Conservation (phyloP, 2,797 vertebrate species). For the Todus mexicanus region DNA sequence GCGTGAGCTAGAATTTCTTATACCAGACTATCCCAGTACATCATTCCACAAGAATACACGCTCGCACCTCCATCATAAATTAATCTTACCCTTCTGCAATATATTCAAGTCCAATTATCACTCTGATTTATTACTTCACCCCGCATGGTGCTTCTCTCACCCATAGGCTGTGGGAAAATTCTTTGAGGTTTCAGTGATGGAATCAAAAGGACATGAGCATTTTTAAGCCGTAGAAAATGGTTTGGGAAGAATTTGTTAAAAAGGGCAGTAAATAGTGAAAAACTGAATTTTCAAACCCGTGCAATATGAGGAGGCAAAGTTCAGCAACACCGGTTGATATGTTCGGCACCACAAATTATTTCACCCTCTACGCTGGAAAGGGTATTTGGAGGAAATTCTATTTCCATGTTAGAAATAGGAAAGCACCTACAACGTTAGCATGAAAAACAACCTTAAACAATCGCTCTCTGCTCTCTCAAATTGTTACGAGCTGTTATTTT, state of each 20-base stretch:
- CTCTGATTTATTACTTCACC: not conserved
- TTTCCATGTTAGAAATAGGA: not conserved
- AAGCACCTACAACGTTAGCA: not conserved
- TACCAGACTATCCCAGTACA: slow-evolving; percentile 60
- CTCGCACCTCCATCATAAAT: slow-evolving; percentile 22
- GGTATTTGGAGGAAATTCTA: not conserved
- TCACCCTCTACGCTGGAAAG: not conserved
- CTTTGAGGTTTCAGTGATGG: slow-evolving; percentile 19
- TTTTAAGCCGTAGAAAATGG: not conserved
- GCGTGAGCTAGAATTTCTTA: slow-evolving; percentile 53
- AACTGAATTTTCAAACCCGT: slow-evolving; percentile 25
- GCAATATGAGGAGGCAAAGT: slow-evolving; percentile 15
- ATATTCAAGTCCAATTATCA: not conserved
- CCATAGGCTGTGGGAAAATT: not conserved
- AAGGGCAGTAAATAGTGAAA: slow-evolving; percentile 2
- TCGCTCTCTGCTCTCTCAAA: not conserved
- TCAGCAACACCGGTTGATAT: not conserved
- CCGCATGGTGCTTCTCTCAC: slow-evolving; percentile 32
- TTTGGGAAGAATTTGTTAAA: not conserved
- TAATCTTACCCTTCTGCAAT: slow-evolving; percentile 49
- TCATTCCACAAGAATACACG: slow-evolving; percentile 51
- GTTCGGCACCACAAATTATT: slow-evolving; percentile 11
- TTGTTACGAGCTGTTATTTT: not conserved
- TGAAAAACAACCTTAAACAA: not conserved
- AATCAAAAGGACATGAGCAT: not conserved